Base-by-base conservation (phyloP, 2,113 vertebrate species). In the Nothobranchius kuhntae region DNA sequence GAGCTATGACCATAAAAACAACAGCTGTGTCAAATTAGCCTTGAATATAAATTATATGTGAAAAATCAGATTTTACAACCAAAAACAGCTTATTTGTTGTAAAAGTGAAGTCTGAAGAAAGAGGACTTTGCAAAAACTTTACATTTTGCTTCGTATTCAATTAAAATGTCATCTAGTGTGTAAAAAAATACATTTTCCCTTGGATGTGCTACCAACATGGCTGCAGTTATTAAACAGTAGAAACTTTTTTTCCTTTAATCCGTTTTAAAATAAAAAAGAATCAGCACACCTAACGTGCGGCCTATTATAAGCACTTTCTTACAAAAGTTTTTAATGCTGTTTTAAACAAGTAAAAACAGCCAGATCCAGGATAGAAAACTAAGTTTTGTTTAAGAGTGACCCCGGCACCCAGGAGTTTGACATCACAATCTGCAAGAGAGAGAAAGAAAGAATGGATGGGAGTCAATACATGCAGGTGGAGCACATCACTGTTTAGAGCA, bases 341-440 rank as follows among this genome's bases (percentile, higher is more conserved):
- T 92, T 93, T 84, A 69, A 71, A 80, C 54, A 67, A 71, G 80
- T 80, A 76, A 84, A 92, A 86, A 91, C 90, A 88, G 78, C 87
- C 81, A 92, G 86, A 85, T 91, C 75, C 68, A 81, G 80, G 64
- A 76, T 82, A 87, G 90, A 77, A 56, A 93, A 82, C 75, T 75
- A 60, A 52, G 36, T 77, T 69, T 92, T 84, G 55, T 81, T 83
- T 89, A 63, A 91, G 69, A 90, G 87, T 93, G 93, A 96, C 94
- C 94, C 92, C 91, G 93, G 93, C 90, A 95, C 94, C 94, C 93
- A 94, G 93, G 91, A 95, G 92, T 94, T 90, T 95, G 94, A 94
- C 94, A 95, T 95, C 94, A 96, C 94, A 96, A 97, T 95, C 95
- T 96, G 95, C 79, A 95, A 96, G 72, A 91, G 81, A 92, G 83